A percentile compares a stretch with the other conserved stretches of the same genome.
These are phyloP conservation scores for Melinaea menophilus DNA, from an alignment of 2,888 invertebrate genomes.

Conservation along the genomic window DNA sequence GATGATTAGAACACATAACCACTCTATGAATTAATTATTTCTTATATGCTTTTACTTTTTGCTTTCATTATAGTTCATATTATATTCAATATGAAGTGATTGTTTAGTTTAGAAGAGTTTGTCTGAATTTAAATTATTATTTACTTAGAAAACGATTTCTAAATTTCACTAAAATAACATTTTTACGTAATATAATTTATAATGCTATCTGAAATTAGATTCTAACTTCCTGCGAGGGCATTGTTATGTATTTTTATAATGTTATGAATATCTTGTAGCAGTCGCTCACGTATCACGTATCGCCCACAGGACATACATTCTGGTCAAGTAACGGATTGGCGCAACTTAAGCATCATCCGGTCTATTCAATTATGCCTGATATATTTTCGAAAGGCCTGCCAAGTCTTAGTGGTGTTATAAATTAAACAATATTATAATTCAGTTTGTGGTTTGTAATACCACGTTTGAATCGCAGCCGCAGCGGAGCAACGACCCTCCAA, in stretches of 20 bases:
- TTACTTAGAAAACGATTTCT: neutral
- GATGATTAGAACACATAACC: no score
- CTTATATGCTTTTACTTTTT: no score
- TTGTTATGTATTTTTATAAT: conserved; percentile 1
- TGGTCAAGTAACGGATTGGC: conserved; percentile 10
- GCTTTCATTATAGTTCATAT: no score
- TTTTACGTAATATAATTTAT: neutral
- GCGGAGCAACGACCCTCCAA: conserved; percentile 54
- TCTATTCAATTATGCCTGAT: neutral
- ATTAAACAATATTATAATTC: conserved; percentile 30
- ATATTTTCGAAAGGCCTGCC: neutral
- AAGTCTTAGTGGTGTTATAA: conserved; percentile 3
- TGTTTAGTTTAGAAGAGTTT: no score
- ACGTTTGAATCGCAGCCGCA: conserved; percentile 15
- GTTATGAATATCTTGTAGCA: conserved; percentile 13
- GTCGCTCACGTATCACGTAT: conserved; percentile 14
- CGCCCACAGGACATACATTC: conserved; percentile 20
- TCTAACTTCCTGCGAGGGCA: conserved; percentile 16
- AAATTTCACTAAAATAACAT: neutral
- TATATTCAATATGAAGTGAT: no score
- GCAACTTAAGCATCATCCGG: conserved; percentile 7
- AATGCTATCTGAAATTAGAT: conserved; percentile 1
- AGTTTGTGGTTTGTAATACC: conserved; percentile 23
- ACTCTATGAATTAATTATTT: no score
- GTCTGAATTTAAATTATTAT: no score